Evolutionary conservation across 2,888 invertebrate species (phyloP), one percentile per base, ranked within the genome.

Genomic region (Scaptomyza caliginosa): DNA sequence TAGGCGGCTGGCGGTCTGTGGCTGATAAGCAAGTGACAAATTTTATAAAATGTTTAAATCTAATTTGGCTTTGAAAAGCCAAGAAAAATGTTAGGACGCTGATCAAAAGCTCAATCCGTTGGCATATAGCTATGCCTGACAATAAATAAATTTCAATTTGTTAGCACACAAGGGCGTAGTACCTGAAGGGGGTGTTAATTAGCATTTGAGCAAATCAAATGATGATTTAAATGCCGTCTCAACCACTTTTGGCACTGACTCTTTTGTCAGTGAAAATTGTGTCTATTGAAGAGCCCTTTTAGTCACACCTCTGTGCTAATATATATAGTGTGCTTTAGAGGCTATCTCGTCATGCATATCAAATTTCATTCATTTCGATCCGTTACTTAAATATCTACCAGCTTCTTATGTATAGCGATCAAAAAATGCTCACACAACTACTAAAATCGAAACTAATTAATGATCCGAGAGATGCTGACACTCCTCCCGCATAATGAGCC

Each of bases 401-500:
- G 23, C 24, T 57, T 45, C 48, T 58, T 65, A 67, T 55, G 67
- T 66, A 58, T 67, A 82, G 62, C 32, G 75, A 71, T 66, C 79
- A 56, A 76, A 54, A 78, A 65, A 74, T 62, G 76, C 66, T 30
- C n/a, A 16, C 74, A 77, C 82, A 78, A 81, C 82, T 75, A 59
- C 16, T 46, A 59, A 84, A 83, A 84, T 75, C 77, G 77, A 79
- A 86, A 77, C 79, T 85, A 83, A 86, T 83, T 85, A 83, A 83
- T 86, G 85, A 82, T 72, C 77, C 39, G 51, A 65, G 51, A 59
- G 66, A 54, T 56, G 75, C 73, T 85, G 83, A 83, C 83, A 83
- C 83, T 83, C 83, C 83, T 83, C 83, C 83, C 83, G 83, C 83
- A 86, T 83, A 83, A 83, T 86, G 67, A 84, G 68, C 49, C 60